phyloP scores from a whole-genome alignment of 1,140 invertebrate genomes.

The Macrobrachium nipponense region DNA sequence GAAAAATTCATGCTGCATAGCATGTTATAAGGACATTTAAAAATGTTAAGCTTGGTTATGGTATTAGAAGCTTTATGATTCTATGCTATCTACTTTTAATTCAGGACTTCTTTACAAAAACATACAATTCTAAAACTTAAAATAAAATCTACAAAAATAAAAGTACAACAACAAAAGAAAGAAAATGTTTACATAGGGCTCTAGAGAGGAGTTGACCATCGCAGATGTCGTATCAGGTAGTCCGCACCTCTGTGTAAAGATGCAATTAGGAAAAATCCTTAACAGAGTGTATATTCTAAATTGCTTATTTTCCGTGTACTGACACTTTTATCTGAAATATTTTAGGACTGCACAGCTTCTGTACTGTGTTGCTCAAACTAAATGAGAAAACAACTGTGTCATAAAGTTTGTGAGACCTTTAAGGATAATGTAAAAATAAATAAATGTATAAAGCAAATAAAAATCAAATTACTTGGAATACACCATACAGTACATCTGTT shows the following conservation, averaged over 20 bases:
- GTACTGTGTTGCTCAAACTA: no score
- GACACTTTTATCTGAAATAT: no score
- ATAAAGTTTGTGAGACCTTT: no score
- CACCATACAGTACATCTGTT: neutral
- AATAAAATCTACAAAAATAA: slow-evolving; percentile 10
- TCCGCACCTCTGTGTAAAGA: slow-evolving; percentile 41
- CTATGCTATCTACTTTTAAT: no score
- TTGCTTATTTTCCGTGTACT: no score
- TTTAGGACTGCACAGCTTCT: no score
- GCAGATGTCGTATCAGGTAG: slow-evolving; percentile 44
- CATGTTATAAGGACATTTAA: no score
- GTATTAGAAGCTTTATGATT: no score
- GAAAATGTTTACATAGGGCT: slow-evolving; percentile 54
- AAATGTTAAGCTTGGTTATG: no score
- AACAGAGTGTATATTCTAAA: no score
- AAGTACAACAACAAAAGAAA: slow-evolving; percentile 40
- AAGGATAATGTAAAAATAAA: neutral
- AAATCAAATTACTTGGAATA: neutral
- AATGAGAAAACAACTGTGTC: no score
- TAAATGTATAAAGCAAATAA: neutral
- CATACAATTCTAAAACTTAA: neutral
- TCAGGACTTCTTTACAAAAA: neutral
- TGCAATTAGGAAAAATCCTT: neutral
- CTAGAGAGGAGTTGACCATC: slow-evolving; percentile 54
- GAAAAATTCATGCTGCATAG: no score